phyloP scores from a whole-genome alignment of 2,888 invertebrate species.

The Linnaemya vulpina region DNA sequence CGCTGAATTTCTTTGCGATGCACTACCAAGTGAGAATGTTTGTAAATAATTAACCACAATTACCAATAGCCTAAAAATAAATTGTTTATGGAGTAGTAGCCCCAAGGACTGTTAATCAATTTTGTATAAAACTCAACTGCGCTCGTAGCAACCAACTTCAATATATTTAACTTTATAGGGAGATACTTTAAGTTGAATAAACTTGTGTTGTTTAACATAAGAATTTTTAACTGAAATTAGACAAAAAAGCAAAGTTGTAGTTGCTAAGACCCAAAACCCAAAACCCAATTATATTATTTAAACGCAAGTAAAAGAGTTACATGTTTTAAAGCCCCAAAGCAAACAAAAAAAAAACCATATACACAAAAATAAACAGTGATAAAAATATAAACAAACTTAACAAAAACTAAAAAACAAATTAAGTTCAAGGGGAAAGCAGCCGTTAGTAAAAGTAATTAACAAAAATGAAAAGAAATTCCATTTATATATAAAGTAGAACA shows the following conservation, averaged over 20 bases:
- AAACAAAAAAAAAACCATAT: constrained; percentile 17
- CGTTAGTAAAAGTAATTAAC: constrained; percentile 55
- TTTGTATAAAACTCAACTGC: neutral
- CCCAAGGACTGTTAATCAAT: too few species aligned
- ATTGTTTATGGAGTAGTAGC: too few species aligned
- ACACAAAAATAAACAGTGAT: constrained; percentile 40
- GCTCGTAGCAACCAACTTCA: neutral
- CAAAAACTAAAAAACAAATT: constrained; percentile 14
- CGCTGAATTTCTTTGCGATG: too few species aligned
- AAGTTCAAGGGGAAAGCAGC: constrained; percentile 32
- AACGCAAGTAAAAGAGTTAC: constrained; percentile 45
- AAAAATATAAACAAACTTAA: constrained; percentile 15
- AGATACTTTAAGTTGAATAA: neutral
- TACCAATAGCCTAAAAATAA: too few species aligned
- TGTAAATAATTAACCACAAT: too few species aligned
- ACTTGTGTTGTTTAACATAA: neutral
- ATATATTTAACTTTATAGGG: neutral
- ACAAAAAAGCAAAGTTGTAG: constrained; percentile 16
- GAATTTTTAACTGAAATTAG: neutral
- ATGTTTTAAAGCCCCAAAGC: constrained; percentile 45
- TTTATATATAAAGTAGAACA: constrained; percentile 51
- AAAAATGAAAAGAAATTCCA: constrained; percentile 58
- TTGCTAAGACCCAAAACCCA: constrained; percentile 19
- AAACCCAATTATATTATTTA: constrained; percentile 43
- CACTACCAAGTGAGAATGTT: too few species aligned